Evolutionary conservation across 1,140 invertebrate genomes (phyloP).

Genomic region (Homalodisca vitripennis): DNA sequence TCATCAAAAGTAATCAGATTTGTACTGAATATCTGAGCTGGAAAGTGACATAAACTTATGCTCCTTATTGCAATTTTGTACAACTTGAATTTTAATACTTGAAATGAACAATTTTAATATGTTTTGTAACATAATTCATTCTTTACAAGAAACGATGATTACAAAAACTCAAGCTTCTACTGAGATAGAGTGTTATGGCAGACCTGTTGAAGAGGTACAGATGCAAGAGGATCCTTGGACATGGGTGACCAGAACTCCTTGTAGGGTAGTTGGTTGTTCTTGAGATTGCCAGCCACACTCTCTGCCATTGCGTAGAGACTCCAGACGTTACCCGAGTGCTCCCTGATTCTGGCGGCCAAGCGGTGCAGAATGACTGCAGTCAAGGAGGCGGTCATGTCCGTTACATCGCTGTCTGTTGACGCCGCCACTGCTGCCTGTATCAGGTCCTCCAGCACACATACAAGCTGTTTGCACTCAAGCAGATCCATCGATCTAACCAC

Average conservation of each 20-base stretch:
- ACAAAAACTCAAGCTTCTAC: too few species aligned
- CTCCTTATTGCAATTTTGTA: too few species aligned
- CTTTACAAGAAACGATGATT: too few species aligned
- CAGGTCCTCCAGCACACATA: background rate
- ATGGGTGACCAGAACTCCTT: background rate
- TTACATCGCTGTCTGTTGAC: background rate
- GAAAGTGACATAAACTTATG: too few species aligned
- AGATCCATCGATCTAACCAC: background rate
- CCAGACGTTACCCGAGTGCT: background rate
- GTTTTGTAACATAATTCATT: too few species aligned
- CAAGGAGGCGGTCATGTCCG: background rate
- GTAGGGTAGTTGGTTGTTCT: background rate
- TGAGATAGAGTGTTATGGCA: too few species aligned
- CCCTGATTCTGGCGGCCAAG: background rate
- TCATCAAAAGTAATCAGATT: too few species aligned
- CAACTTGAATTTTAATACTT: too few species aligned
- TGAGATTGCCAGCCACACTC: background rate
- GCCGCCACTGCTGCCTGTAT: background rate
- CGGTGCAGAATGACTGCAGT: background rate
- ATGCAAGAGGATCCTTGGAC: constrained; percentile 7
- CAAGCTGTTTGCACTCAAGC: background rate
- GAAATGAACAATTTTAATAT: too few species aligned
- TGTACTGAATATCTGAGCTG: too few species aligned
- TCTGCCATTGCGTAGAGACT: background rate
- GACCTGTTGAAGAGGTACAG: constrained; percentile 5